Evolutionary conservation across 2,797 vertebrate species (phyloP).

Genomic region (Mycteria americana): DNA sequence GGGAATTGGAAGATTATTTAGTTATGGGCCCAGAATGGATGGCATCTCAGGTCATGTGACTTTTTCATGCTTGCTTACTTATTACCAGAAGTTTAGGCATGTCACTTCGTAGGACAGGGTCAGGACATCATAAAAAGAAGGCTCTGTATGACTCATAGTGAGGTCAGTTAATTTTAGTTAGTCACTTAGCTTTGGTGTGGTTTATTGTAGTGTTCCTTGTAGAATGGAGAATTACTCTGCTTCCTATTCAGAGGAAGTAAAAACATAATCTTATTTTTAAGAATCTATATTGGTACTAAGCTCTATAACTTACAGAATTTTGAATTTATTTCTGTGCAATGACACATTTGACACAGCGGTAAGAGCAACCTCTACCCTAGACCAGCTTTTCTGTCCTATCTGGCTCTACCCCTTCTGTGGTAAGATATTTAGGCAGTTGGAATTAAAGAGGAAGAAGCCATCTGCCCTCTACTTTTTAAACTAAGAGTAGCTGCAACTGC

Average conservation of each 20-base stretch:
- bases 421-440: not conserved
- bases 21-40: not conserved
- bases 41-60: not conserved
- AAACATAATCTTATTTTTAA: not conserved
- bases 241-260: not conserved
- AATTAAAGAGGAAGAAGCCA: not conserved
- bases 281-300: not conserved
- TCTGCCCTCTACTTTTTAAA: not conserved
- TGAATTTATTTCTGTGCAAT: not conserved
- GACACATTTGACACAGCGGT: not conserved
- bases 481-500: not conserved
- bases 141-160: not conserved
- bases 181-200: not conserved
- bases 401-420: not conserved
- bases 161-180: not conserved
- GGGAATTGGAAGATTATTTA: not conserved
- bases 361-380: not conserved
- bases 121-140: not conserved
- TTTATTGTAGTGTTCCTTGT: not conserved
- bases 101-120: not conserved
- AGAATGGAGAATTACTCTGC: not conserved
- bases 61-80: not conserved
- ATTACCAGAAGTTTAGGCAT: not conserved
- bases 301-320: not conserved
- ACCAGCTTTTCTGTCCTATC: not conserved